A percentile compares a stretch with the other conserved stretches of the same genome.
Conservation (phyloP, 2,797 vertebrate species). For the Paramormyrops hopkinsi region DNA sequence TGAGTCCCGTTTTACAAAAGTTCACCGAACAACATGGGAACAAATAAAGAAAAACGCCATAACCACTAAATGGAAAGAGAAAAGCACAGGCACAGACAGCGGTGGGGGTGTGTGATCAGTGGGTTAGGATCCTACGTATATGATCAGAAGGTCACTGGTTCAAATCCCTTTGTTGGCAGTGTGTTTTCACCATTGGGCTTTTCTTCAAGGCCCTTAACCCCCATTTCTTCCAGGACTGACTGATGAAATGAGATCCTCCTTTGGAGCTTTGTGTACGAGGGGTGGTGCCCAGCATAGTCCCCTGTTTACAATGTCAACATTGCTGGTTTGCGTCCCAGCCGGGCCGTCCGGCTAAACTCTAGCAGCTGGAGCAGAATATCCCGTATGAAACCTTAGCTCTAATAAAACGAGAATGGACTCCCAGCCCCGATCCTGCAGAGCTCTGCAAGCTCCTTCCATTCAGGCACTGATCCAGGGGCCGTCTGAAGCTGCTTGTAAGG, state of each 20-base stretch:
- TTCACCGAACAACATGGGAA: not conserved
- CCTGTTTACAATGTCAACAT: not conserved
- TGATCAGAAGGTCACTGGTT: not conserved
- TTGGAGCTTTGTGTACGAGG: not conserved
- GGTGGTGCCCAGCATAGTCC: not conserved
- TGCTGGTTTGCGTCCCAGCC: not conserved
- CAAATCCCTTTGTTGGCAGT: not conserved
- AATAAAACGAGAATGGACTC: not conserved
- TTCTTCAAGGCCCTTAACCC: not conserved
- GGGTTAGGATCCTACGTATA: not conserved
- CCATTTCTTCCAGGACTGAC: not conserved
- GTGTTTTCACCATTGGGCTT: not conserved
- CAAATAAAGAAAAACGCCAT: not conserved
- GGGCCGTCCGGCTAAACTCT: not conserved
- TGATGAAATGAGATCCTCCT: not conserved
- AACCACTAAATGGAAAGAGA: not conserved
- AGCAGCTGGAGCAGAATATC: not conserved
- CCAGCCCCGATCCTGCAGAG: not conserved
- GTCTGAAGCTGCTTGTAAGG: not conserved
- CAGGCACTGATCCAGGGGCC: not conserved
- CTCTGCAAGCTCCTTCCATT: not conserved
- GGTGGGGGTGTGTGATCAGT: not conserved
- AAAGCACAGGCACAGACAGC: not conserved
- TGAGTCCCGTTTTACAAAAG: not conserved
- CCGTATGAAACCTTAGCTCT: not conserved